phyloP scores from a whole-genome alignment of 1,140 invertebrate species.

The Pinna nobilis region DNA sequence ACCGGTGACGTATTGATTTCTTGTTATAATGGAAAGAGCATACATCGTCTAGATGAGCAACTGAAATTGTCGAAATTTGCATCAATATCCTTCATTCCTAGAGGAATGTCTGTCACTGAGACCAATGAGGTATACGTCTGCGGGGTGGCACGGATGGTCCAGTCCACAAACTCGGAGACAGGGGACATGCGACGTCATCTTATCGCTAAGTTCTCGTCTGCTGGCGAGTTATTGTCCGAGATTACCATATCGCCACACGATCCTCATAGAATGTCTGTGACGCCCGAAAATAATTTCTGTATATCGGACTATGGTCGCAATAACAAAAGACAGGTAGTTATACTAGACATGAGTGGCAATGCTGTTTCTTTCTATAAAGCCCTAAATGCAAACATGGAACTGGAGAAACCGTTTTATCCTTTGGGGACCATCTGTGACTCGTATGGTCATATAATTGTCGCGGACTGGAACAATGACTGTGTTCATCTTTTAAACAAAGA shows the following conservation, averaged over 20 bases:
- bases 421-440: conserved; percentile 53
- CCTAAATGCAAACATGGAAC: neutral
- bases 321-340: conserved; percentile 42
- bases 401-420: conserved; percentile 42
- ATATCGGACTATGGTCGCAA: conserved; percentile 45
- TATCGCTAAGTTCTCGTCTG: conserved; percentile 45
- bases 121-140: conserved; percentile 40
- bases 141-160: conserved; percentile 30
- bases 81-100: neutral
- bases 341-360: conserved; percentile 38
- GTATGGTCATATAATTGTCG: conserved; percentile 59
- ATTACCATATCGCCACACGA: conserved; percentile 39
- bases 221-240: conserved; percentile 37
- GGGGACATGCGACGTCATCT: conserved; percentile 26
- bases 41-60: conserved; percentile 19
- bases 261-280: conserved; percentile 46
- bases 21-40: conserved; percentile 15
- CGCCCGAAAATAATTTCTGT: conserved; percentile 46
- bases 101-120: conserved; percentile 21
- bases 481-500: conserved; percentile 56
- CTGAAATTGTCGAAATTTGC: conserved; percentile 27
- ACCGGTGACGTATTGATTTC: conserved; percentile 9
- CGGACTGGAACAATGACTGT: conserved; percentile 61
- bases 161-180: neutral
- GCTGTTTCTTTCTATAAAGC: conserved; percentile 40